These are phyloP conservation scores for Danionella cerebrum DNA, from an alignment of 2,113 vertebrate species.

Conservation along the genomic window DNA sequence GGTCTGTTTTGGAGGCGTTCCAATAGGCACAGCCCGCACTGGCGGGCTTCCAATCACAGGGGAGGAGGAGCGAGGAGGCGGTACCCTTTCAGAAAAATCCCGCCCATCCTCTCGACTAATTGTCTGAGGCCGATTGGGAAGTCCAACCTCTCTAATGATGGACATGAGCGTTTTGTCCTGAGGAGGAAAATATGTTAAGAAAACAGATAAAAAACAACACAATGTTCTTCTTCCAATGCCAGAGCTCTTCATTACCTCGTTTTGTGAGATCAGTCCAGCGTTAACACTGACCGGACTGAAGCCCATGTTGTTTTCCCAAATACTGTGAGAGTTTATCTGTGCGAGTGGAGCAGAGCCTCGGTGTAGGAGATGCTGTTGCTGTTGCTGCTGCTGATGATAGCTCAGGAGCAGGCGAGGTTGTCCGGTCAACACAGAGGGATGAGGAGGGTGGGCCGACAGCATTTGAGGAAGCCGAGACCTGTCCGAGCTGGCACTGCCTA, in stretches of 20 bases:
- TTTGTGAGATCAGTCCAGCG: slow-evolving; percentile 67
- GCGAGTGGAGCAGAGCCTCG: slow-evolving; percentile 59
- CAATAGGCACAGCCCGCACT: slow-evolving; percentile 87
- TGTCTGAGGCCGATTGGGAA: slow-evolving; percentile 70
- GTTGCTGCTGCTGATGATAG: slow-evolving; percentile 67
- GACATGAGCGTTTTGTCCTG: slow-evolving; percentile 84
- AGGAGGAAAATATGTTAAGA: not conserved
- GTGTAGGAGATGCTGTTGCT: slow-evolving; percentile 62
- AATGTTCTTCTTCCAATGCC: too few species aligned
- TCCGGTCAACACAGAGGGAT: slow-evolving; percentile 25
- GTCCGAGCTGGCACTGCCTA: slow-evolving; percentile 77
- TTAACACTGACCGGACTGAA: slow-evolving; percentile 70
- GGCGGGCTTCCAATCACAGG: slow-evolving; percentile 93
- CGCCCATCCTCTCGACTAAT: slow-evolving; percentile 69
- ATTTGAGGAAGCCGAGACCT: slow-evolving; percentile 46
- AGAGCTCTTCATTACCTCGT: slow-evolving; percentile 73
- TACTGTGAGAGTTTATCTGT: slow-evolving; percentile 80
- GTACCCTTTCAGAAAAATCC: slow-evolving; percentile 83
- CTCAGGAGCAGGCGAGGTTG: slow-evolving; percentile 51
- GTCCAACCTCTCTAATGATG: slow-evolving; percentile 82
- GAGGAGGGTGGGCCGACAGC: slow-evolving; percentile 20
- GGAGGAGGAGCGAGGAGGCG: slow-evolving; percentile 84
- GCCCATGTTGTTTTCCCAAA: slow-evolving; percentile 81
- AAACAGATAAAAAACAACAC: too few species aligned
- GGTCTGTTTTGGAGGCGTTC: slow-evolving; percentile 89